These are phyloP conservation scores for Vireo altiloquus DNA, from an alignment of 2,113 vertebrate genomes.

Conservation along the genomic window DNA sequence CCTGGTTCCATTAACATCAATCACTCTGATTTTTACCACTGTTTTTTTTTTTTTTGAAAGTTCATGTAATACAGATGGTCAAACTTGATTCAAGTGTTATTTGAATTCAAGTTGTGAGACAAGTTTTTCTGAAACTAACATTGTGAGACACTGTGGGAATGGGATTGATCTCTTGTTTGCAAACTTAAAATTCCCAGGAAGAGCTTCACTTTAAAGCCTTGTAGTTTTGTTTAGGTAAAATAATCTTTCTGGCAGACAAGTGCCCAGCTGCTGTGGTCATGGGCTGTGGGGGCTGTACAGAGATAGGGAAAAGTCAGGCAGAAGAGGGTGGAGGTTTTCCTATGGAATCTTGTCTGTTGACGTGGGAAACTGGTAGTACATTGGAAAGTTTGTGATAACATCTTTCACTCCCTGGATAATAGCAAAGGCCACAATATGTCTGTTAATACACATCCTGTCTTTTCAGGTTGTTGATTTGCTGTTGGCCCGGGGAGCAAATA, in stretches of 20 bases:
- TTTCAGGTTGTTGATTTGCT: constrained; percentile 93
- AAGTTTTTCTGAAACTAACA: neutral
- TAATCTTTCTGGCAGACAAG: neutral
- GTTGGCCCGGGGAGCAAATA: constrained; percentile 95
- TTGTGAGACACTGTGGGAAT: neutral
- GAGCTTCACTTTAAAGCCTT: neutral
- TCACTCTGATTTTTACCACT: neutral
- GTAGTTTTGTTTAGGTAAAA: neutral
- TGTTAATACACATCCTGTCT: neutral
- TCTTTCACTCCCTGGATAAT: neutral
- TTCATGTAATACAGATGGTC: neutral
- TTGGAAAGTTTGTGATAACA: neutral
- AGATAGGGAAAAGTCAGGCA: neutral
- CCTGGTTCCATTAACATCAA: neutral
- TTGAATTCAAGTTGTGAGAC: neutral
- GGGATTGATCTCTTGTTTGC: neutral
- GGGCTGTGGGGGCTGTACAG: neutral
- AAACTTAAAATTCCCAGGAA: neutral
- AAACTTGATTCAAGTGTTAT: neutral
- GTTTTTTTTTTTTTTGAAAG: neutral
- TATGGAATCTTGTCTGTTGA: neutral
- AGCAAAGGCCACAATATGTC: neutral
- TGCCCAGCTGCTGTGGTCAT: neutral
- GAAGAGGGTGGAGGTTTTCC: neutral
- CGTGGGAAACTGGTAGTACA: neutral